phyloP scores from a whole-genome alignment of 2,113 vertebrate genomes.

The Callospermophilus lateralis region DNA sequence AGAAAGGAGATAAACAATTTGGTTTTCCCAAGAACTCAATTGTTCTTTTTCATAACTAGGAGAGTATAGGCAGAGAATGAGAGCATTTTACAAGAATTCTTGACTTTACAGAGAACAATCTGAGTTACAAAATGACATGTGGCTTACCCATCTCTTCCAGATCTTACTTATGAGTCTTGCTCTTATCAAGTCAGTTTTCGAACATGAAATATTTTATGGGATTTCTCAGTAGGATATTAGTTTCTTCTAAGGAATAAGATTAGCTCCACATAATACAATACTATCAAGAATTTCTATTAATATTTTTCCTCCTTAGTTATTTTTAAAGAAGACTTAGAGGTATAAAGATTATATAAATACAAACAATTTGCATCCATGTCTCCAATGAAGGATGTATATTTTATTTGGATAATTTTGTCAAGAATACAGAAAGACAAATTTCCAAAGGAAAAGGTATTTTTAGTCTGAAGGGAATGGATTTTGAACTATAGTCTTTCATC shows the following conservation, averaged over 20 bases:
- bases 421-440: not conserved
- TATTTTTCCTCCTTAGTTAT: not conserved
- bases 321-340: not conserved
- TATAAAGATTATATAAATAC: not conserved
- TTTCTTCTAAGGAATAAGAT: not conserved
- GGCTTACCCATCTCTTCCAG: not conserved
- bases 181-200: not conserved
- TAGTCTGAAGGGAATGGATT: accelerated
- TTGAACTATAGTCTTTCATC: not conserved
- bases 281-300: not conserved
- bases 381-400: not conserved
- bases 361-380: not conserved
- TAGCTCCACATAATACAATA: not conserved
- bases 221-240: not conserved
- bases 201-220: not conserved
- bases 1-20: not conserved
- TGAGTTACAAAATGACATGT: not conserved
- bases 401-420: not conserved
- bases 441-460: not conserved
- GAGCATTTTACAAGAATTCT: not conserved
- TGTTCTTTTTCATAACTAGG: not conserved
- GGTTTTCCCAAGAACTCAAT: accelerated
- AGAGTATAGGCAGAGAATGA: not conserved
- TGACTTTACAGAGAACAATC: not conserved
- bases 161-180: not conserved